phyloP scores from a whole-genome alignment of 2,113 vertebrate genomes.

The Pipa parva region DNA sequence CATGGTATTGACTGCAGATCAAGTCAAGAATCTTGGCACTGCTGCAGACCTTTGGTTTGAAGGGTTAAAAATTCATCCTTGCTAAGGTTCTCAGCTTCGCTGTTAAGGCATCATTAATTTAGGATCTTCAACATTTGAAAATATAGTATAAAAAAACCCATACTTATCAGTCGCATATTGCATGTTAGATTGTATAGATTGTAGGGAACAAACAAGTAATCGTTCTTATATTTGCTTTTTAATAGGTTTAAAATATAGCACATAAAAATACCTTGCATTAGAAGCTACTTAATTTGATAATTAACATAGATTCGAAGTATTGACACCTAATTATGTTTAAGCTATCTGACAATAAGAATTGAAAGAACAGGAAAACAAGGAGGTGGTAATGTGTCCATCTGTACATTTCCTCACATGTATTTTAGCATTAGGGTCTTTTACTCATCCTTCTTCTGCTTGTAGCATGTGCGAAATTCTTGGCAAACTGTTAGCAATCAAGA shows the following conservation, averaged over 20 bases:
- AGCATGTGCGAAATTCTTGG: slow-evolving; percentile 21
- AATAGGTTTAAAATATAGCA: background rate
- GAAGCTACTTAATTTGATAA: no score
- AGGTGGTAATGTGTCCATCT: background rate
- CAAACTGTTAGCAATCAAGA: slow-evolving; percentile 22
- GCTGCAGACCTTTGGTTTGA: slow-evolving; percentile 5
- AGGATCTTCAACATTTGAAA: background rate
- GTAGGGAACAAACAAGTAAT: background rate
- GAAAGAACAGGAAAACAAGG: background rate
- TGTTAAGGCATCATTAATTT: background rate
- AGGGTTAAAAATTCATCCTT: slow-evolving; percentile 12
- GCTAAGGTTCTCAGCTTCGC: background rate
- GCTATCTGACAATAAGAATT: no score
- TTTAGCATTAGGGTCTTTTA: background rate
- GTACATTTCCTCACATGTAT: slow-evolving; percentile 2
- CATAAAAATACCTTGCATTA: no score
- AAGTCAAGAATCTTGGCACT: slow-evolving; percentile 5
- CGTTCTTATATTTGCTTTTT: background rate
- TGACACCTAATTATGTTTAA: no score
- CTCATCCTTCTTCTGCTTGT: slow-evolving; percentile 7
- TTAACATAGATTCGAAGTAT: background rate
- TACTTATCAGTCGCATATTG: no score
- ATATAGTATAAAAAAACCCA: background rate
- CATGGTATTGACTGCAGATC: slow-evolving; percentile 9
- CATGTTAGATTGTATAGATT: background rate